Conservation (phyloP, 2,888 invertebrate genomes). For the Drosophila pegasa region DNA sequence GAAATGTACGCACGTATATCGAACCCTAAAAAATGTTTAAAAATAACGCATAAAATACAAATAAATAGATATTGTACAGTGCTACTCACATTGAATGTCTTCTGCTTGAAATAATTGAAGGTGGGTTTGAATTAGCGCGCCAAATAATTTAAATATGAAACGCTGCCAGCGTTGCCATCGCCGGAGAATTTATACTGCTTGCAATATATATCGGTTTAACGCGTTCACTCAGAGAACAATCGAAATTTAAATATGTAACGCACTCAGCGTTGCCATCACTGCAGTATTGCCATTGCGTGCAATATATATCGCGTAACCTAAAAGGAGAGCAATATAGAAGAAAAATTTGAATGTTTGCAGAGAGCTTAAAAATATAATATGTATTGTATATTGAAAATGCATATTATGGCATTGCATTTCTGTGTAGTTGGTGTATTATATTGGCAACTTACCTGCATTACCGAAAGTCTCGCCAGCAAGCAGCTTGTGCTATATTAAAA, state of each 20-base stretch:
- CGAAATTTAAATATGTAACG: too few species aligned
- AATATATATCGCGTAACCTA: too few species aligned
- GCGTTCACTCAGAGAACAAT: too few species aligned
- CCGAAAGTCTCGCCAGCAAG: too few species aligned
- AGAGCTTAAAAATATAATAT: not conserved
- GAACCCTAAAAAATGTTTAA: slow-evolving; percentile 24
- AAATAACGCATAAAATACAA: slow-evolving; percentile 38
- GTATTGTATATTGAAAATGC: not conserved
- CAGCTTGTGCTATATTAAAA: too few species aligned
- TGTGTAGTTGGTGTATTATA: too few species aligned
- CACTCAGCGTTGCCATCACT: too few species aligned
- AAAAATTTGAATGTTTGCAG: not conserved
- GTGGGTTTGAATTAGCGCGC: slow-evolving; percentile 7
- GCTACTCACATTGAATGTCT: slow-evolving; percentile 13
- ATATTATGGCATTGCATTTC: too few species aligned
- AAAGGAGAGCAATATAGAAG: too few species aligned
- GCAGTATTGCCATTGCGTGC: too few species aligned
- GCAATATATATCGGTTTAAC: not conserved
- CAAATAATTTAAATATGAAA: not conserved
- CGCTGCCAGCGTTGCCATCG: slow-evolving; percentile 7
- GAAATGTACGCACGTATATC: slow-evolving; percentile 29
- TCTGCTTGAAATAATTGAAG: not conserved
- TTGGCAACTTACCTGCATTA: too few species aligned
- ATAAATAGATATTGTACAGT: slow-evolving; percentile 76
- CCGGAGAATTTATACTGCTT: not conserved